Base-by-base conservation (phyloP, 2,888 invertebrate species). In the Parnassius mnemosyne region DNA sequence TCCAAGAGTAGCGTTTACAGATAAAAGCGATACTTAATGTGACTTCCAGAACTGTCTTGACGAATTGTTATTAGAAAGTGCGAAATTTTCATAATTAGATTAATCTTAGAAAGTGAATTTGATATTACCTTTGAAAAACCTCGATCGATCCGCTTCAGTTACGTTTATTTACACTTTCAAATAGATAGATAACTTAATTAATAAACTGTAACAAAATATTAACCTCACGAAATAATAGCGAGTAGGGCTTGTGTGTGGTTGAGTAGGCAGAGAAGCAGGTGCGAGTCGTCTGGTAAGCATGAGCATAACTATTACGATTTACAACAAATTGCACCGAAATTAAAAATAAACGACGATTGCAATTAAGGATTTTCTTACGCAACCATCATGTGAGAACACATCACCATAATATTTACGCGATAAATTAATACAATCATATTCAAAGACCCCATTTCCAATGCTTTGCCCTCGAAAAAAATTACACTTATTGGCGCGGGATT, bases 61-160 rank as follows among this genome's bases (percentile, higher is more conserved):
- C 49, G 13, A 20, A 12, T 49, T 9, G 49, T 43, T 13, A 49
- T 54, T 62, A 57, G 62, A 62, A 62, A 58, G 62, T 62, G 50
- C 25, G 43, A 51, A 53, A 46, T 49, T 43, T 43, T 43, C 34
- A 49, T 57, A 57, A 62, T 62, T 16, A 2, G 62, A 54, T 62
- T 57, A 58, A 50, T 54, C 25, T 44, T 53, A 43, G 57, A 57
- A 47, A 57, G 62, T 57, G 53, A 43, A 52, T 13, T 16, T 44
- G 61, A 41, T 57, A 47, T 53, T 62, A 53, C 25, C 20, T 20
- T 20, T 20, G 49, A 53, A 58, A 62, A 44, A 57, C 20, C 20
- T 42, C n/a, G 5, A 12, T 25, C 62, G 57, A 57, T 49, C 11
- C 62, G 53, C 44, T 62, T 57, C 16, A 54, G 20, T 53, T 54